These are phyloP conservation scores for Somateria mollissima DNA, from an alignment of 2,797 vertebrate genomes.

Conservation along the genomic window DNA sequence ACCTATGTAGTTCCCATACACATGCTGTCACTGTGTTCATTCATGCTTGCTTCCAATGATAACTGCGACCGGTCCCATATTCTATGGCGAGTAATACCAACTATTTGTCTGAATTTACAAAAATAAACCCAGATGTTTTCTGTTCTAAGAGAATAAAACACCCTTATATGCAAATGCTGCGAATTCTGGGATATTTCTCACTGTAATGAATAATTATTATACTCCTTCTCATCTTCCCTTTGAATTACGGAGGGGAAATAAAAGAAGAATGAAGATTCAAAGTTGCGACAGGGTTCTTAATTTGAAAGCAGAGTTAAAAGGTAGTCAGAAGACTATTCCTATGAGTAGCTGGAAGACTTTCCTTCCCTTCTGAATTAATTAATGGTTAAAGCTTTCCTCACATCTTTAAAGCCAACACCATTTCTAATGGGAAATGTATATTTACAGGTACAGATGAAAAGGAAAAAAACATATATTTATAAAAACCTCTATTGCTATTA, in stretches of 20 bases:
- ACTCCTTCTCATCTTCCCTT: neutral
- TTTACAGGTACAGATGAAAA: neutral
- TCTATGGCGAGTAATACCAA: neutral
- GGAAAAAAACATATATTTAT: neutral
- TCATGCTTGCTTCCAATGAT: neutral
- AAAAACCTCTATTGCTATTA: conserved; percentile 9
- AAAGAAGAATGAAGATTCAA: neutral
- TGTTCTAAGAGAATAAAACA: neutral
- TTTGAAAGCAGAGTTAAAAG: neutral
- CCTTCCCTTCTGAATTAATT: neutral
- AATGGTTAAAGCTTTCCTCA: neutral
- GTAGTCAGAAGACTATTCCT: neutral
- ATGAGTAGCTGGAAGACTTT: neutral
- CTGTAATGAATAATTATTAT: neutral
- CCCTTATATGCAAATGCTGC: neutral
- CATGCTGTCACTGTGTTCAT: neutral
- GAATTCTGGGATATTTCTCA: neutral
- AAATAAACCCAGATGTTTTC: neutral
- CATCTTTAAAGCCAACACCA: neutral
- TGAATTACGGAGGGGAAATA: neutral
- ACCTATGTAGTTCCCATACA: neutral
- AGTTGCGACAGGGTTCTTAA: neutral
- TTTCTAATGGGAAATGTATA: neutral
- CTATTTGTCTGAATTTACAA: neutral
- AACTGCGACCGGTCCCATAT: neutral